Evolutionary conservation across 2,888 invertebrate species (phyloP).

Genomic region (Ophonus ardosiacus): DNA sequence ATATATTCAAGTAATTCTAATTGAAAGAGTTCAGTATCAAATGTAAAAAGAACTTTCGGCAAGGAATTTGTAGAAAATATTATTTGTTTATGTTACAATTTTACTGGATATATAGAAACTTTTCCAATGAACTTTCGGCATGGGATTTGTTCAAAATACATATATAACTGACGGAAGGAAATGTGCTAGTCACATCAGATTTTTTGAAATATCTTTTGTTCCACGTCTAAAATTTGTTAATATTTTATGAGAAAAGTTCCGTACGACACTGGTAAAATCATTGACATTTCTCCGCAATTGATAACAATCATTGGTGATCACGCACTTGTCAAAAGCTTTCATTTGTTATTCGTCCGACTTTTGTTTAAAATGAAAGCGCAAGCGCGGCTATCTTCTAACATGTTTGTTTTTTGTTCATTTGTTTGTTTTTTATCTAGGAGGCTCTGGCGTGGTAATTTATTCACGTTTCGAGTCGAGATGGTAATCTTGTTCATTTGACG

Average conservation of each 20-base stretch:
- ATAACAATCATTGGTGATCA: conserved; percentile 3
- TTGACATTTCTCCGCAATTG: conserved; percentile 3
- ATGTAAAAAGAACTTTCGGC: no score
- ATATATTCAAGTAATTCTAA: no score
- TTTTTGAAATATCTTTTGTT: no score
- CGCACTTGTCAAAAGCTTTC: neutral
- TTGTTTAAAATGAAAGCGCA: conserved; percentile 4
- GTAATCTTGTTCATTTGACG: conserved; percentile 9
- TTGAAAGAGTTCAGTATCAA: no score
- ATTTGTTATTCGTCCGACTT: conserved; percentile 20
- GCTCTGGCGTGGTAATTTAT: conserved; percentile 12
- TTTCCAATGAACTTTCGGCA: no score
- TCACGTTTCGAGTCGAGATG: conserved; percentile 11
- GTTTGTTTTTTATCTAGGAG: conserved; percentile 9
- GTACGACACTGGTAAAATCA: conserved; percentile 10
- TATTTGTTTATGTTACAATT: no score
- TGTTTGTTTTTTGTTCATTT: conserved; percentile 12
- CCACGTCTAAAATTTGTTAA: no score
- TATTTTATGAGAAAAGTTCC: neutral
- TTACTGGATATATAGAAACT: no score
- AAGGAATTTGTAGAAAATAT: no score
- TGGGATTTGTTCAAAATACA: no score
- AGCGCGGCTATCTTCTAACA: neutral
- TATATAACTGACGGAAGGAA: no score
- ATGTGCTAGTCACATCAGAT: no score